phyloP scores from a whole-genome alignment of 2,113 vertebrate genomes.

The Microcebus tavaratra region DNA sequence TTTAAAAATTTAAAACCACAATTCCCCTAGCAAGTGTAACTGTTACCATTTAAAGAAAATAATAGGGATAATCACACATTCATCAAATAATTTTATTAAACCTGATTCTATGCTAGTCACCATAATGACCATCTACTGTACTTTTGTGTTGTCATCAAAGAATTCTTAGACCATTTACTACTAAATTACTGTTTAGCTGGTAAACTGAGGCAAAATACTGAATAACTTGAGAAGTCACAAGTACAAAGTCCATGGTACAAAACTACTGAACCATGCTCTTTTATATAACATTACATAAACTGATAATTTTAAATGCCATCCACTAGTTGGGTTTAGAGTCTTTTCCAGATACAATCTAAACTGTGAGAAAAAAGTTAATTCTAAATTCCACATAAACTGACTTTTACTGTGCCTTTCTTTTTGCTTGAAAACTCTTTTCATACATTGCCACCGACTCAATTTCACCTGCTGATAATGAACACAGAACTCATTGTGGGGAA shows the following conservation, averaged over 20 bases:
- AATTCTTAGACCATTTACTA: slow-evolving; percentile 37
- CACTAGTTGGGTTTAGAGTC: neutral
- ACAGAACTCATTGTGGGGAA: slow-evolving; percentile 67
- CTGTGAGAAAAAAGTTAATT: slow-evolving; percentile 38
- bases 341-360: slow-evolving; percentile 42
- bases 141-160: slow-evolving; percentile 49
- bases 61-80: slow-evolving; percentile 45
- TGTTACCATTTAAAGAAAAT: slow-evolving; percentile 56
- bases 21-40: slow-evolving; percentile 48
- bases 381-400: slow-evolving; percentile 16
- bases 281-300: slow-evolving; percentile 23
- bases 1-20: slow-evolving; percentile 70
- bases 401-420: slow-evolving; percentile 23
- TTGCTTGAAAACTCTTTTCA: slow-evolving; percentile 55
- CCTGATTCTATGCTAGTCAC: slow-evolving; percentile 19
- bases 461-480: slow-evolving; percentile 67
- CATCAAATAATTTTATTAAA: slow-evolving; percentile 62
- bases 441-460: neutral
- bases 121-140: neutral
- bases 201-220: slow-evolving; percentile 67
- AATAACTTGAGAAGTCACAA: slow-evolving; percentile 44
- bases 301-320: slow-evolving; percentile 4
- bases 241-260: slow-evolving; percentile 64
- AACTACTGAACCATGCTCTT: slow-evolving; percentile 51
- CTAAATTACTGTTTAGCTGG: slow-evolving; percentile 43